Evolutionary conservation across 2,113 vertebrate genomes (phyloP), one percentile per base, ranked within the genome.

Genomic region (Coptodon rendalli): DNA sequence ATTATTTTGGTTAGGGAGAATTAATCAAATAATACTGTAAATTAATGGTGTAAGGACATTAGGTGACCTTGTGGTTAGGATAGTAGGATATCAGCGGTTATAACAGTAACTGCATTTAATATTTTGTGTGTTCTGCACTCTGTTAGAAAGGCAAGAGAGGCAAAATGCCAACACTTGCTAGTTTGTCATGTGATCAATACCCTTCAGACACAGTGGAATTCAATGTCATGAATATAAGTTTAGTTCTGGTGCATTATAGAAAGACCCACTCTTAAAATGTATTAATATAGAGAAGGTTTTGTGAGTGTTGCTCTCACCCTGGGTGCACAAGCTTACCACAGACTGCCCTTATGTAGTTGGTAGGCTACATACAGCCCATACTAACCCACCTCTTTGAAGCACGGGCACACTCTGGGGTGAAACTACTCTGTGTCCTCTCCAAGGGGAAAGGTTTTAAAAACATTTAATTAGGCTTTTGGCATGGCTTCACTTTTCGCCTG

Each of bases 401-500:
- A 83, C 61, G 40, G 50, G 29, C 48, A 22, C 85, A 90, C 88
- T 86, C 87, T 89, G 84, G 87, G 89, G 57, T 87, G 90, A 92
- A 90, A 85, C 84, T 59, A 86, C 91, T 89, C 84, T 90, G 66
- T 86, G 89, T 92, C 90, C 90, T 94, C 95, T 95, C 95, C 89
- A 92, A 95, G 91, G 94, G 90, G 92, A 93, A 92, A 94, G 92
- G 90, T 95, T 96, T 93, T 94, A 95, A 95, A 94, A 95, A 94
- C 95, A 95, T 93, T 96, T 95, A 95, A 94, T 96, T 94, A 94
- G 89, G 91, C 95, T 95, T 94, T 94, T 95, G 95, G 94, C 95
- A 94, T 88, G 90, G 89, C 76, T 89, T 94, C 93, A 86, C 90
- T 85, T 95, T 94, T 96, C 90, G 90, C 95, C 93, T 92, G 93